Evolutionary conservation across 2,797 vertebrate genomes (phyloP).

Genomic region (Semotilus atromaculatus): DNA sequence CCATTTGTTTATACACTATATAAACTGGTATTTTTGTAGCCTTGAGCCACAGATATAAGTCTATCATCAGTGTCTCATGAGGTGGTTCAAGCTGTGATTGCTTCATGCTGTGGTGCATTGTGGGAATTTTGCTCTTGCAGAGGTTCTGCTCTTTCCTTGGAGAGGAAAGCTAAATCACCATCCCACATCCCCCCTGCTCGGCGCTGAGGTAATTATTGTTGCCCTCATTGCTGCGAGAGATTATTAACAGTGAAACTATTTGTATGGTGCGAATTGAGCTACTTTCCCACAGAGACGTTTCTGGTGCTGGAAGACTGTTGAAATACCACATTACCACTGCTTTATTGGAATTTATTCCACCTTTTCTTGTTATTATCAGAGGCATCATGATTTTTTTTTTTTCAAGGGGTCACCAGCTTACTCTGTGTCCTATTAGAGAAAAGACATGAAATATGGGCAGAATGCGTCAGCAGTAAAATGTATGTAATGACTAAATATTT

Average conservation of each 20-base stretch:
- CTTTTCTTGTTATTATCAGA: background rate
- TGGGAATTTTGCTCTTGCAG: conserved; percentile 39
- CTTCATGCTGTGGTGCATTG: conserved; percentile 26
- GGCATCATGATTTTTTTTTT: background rate
- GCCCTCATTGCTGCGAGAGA: conserved; percentile 52
- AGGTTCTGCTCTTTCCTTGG: conserved; percentile 31
- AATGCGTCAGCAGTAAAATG: background rate
- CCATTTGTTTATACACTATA: background rate
- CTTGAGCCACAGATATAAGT: background rate
- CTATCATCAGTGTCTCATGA: conserved; percentile 11
- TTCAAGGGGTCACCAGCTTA: background rate
- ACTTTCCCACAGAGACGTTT: conserved; percentile 17
- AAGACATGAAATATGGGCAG: background rate
- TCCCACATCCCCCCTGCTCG: conserved; percentile 49
- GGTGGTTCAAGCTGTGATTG: conserved; percentile 29
- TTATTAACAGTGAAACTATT: conserved; percentile 62
- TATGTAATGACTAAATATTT: background rate
- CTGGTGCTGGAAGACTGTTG: background rate
- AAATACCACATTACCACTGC: background rate
- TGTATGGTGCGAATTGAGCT: conserved; percentile 51
- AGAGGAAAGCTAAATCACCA: conserved; percentile 49
- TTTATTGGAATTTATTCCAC: background rate
- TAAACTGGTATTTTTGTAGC: conserved; percentile 21
- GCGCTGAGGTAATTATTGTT: conserved; percentile 56
- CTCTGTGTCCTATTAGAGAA: background rate